These are phyloP conservation scores for Dendropsophus ebraccatus DNA, from an alignment of 2,113 vertebrate genomes.

Conservation along the genomic window DNA sequence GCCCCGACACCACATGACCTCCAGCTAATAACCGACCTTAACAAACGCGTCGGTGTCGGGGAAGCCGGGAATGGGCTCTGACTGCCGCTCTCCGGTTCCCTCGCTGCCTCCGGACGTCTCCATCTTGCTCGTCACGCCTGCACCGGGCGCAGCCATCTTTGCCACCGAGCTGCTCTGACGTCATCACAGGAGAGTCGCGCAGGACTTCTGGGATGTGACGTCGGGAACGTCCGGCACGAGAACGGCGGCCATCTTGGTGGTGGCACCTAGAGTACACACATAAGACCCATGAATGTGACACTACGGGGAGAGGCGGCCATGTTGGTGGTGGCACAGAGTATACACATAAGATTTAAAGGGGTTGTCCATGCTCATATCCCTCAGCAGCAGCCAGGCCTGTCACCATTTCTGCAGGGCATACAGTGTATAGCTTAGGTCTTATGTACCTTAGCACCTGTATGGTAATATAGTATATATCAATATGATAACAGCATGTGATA, in stretches of 20 bases:
- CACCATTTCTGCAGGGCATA: too few relatives aligned
- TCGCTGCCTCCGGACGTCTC: neutral
- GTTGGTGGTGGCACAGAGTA: neutral
- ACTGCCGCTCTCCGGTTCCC: neutral
- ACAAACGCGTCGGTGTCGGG: conserved; percentile 34
- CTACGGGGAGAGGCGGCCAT: neutral
- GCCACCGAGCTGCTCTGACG: neutral
- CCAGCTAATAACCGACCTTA: neutral
- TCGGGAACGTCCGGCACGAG: neutral
- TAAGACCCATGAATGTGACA: too few relatives aligned
- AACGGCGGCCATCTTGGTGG: neutral
- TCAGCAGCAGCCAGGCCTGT: too few relatives aligned
- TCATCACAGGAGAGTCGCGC: neutral
- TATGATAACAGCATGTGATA: too few relatives aligned
- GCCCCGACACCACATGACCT: neutral
- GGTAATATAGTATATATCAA: too few relatives aligned
- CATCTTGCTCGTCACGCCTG: conserved; percentile 3
- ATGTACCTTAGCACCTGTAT: too few relatives aligned
- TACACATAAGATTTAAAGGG: too few relatives aligned
- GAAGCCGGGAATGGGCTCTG: conserved; percentile 32
- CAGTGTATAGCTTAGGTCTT: too few relatives aligned
- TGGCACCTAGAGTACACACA: too few relatives aligned
- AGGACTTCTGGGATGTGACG: neutral
- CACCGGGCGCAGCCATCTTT: conserved; percentile 43
- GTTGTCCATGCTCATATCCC: too few relatives aligned